phyloP scores from a whole-genome alignment of 1,140 invertebrate species.

The Tetragonula clypearis region DNA sequence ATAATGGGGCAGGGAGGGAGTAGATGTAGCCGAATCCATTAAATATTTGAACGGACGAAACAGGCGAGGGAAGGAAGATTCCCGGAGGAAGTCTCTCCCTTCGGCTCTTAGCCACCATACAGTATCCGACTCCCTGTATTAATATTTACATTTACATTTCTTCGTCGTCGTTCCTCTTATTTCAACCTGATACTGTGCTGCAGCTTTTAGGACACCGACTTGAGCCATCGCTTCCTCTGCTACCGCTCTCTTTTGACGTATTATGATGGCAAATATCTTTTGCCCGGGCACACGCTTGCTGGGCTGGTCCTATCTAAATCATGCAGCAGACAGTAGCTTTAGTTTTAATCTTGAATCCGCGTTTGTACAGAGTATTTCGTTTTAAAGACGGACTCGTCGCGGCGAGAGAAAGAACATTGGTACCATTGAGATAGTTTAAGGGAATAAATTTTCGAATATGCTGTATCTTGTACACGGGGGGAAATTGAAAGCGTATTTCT shows the following conservation, averaged over 20 bases:
- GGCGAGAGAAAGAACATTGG: too few species aligned
- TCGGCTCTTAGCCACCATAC: constrained; percentile 61
- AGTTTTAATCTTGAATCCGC: constrained; percentile 10
- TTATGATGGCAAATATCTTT: constrained; percentile 33
- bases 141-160: constrained; percentile 72
- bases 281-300: background rate
- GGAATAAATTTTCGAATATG: too few species aligned
- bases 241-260: constrained; percentile 1
- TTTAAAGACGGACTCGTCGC: background rate
- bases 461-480: too few species aligned
- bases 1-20: constrained; percentile 20
- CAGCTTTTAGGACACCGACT: constrained; percentile 53
- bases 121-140: constrained; percentile 60
- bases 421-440: too few species aligned
- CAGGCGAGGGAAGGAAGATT: constrained; percentile 53
- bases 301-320: constrained; percentile 1
- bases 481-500: too few species aligned
- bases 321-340: background rate
- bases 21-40: constrained; percentile 65
- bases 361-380: background rate
- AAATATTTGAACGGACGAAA: constrained; percentile 68
- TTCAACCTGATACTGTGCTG: constrained; percentile 53
- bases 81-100: constrained; percentile 52
- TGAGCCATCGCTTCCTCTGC: constrained; percentile 36
- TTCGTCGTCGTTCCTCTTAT: constrained; percentile 64